A percentile compares a stretch with the other conserved stretches of the same genome.
These are phyloP conservation scores for Aphidius gifuensis DNA, from an alignment of 1,140 invertebrate species.

Conservation along the genomic window DNA sequence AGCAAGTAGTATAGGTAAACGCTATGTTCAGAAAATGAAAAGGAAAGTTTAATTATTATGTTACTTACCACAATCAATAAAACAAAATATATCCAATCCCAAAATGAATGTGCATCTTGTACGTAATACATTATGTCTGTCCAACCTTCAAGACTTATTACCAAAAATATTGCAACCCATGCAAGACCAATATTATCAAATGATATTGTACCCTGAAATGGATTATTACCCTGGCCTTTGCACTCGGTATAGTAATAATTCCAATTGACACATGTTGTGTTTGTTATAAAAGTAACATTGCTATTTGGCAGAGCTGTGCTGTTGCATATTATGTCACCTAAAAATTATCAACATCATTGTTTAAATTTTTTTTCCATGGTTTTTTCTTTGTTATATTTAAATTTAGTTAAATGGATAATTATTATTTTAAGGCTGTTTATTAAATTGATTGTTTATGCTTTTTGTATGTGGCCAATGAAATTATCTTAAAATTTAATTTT, in stretches of 20 bases:
- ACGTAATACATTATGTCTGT: constrained; percentile 99
- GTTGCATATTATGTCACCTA: constrained; percentile 61
- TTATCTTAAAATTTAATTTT: too few species aligned
- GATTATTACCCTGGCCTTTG: constrained; percentile 88
- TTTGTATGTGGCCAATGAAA: too few species aligned
- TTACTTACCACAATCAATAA: constrained; percentile 93
- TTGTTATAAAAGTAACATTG: constrained; percentile 52
- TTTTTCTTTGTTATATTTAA: neutral
- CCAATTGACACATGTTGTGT: constrained; percentile 92
- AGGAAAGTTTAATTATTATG: too few species aligned
- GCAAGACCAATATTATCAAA: constrained; percentile 99
- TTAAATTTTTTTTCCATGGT: constrained; percentile 11
- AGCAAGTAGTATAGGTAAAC: too few species aligned
- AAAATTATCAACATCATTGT: constrained; percentile 7
- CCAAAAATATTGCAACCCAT: constrained; percentile 99
- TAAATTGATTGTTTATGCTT: too few species aligned
- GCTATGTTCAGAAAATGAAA: too few species aligned
- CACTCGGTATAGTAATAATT: constrained; percentile 98
- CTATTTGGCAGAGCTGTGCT: constrained; percentile 52
- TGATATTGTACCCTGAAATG: constrained; percentile 98
- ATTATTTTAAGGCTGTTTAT: too few species aligned
- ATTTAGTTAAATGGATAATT: too few species aligned
- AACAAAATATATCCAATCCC: constrained; percentile 99
- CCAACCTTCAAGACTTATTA: constrained; percentile 89
- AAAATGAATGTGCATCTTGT: constrained; percentile 99